Evolutionary conservation across 2,888 invertebrate genomes (phyloP).

Genomic region (Melieria picta): DNA sequence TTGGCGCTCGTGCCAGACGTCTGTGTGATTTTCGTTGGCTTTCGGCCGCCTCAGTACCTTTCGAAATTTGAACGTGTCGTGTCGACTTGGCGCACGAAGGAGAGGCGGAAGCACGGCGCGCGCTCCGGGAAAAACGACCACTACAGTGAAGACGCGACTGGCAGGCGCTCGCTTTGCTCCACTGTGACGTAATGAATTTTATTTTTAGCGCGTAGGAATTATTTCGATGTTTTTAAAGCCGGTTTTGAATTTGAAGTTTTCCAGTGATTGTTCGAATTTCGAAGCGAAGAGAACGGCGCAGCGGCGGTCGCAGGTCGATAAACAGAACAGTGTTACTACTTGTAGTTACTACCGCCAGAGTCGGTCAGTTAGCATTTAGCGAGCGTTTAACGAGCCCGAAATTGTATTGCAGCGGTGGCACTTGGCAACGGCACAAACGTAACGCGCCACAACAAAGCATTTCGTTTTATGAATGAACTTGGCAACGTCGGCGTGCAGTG

Average conservation of each 20-base stretch:
- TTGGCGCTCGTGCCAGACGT: not conserved
- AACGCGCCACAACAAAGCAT: constrained; percentile 20
- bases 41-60: constrained; percentile 2
- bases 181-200: constrained; percentile 43
- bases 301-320: not conserved
- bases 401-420: constrained; percentile 21
- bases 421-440: constrained; percentile 32
- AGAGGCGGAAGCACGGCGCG: constrained; percentile 1
- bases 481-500: not conserved
- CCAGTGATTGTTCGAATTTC: constrained; percentile 38
- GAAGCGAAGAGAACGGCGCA: constrained; percentile 26
- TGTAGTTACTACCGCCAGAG: constrained; percentile 6
- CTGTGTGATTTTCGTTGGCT: not conserved
- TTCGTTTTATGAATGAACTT: constrained; percentile 22
- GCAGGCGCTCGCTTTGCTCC: constrained; percentile 17
- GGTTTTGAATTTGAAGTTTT: constrained; percentile 37
- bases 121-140: constrained; percentile 18
- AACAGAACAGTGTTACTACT: not conserved
- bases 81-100: not conserved
- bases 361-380: not conserved
- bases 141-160: constrained; percentile 7
- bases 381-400: not conserved
- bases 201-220: constrained; percentile 27
- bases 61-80: constrained; percentile 16
- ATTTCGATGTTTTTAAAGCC: constrained; percentile 40